Evolutionary conservation across 2,888 invertebrate species (phyloP), one percentile per base, ranked within the genome.

Genomic region (Artemia sinica): DNA sequence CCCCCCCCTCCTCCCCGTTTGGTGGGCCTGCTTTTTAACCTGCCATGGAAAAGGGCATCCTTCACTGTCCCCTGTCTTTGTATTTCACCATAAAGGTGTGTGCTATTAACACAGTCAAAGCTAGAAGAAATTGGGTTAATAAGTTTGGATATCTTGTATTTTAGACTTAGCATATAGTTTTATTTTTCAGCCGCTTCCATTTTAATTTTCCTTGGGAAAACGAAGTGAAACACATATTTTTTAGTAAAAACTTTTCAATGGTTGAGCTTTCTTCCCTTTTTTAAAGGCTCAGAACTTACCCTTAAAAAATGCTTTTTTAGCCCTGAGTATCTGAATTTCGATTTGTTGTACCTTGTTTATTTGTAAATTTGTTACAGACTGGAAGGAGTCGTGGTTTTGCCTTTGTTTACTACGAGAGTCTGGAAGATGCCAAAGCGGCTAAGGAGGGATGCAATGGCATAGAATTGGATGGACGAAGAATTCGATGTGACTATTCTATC

Each of bases 401-500:
- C 74, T 96, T 96, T 81, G 89, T 96, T 66, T 96, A 96, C 80
- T 95, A 87, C 80, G 88, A 89, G 78, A 85, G 85, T 71, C 81
- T 86, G 67, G 88, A 89, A 71, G 93, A 95, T 80, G 92, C 96
- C 0, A 89, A 89, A 77, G 86, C 87, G 69, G 96, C 96, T 9
- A 94, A 94, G 81, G 92, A 95, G 75, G 85, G 89, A 74, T 93
- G 93, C 76, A 86, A 88, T 69, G 96, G 95, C 69, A 89, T 92
- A 84, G 92, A 92, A 80, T 88, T 97, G 68, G 94, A 95, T 79
- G 91, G 91, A 0, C 85, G 94, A 70, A 84, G 88, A 74, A 94
- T 96, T 74, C 83, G 96, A 73, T 95, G 96, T 10, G 96, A 95
- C 79, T 96, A 85, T 80, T 95, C 95, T 8, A 93, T 96, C 75